Evolutionary conservation across 1,140 invertebrate species (phyloP), one percentile per base, ranked within the genome.

Genomic region (Eumeta japonica): DNA sequence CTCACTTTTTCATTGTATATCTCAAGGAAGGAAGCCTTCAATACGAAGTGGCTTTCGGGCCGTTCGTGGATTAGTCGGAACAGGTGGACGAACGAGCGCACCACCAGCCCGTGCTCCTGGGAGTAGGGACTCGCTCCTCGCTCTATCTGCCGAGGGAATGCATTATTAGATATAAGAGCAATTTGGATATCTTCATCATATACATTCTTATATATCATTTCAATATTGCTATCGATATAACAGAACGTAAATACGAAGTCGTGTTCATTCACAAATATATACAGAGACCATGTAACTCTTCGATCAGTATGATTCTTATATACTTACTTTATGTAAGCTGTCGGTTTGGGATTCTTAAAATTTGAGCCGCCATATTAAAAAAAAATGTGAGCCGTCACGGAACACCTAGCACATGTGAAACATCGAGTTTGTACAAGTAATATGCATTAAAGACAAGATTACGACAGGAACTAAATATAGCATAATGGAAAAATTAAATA

Each of bases 1-100:
- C 41, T 37, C 28, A 95, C 91, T 80, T 95, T 92, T 79, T 96
- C 93, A 61, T 96, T 96, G 68, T 96, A 96, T 39, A 96, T 94
- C 79, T 96, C 93, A 44, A 98, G 76, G 75, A 95, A 94, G 46
- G 92, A 94, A 37, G 94, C 88, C 65, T 93, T 93, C 18, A 98
- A 77, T 18, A 96, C 80, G 72, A 94, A 93, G 61, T 90, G 84
- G 36, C 82, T 80, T 31, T 89, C 84, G 16, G 84, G 81, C 43
- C 84, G 80, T 58, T 84, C 84, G 62, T 84, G 82, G 32, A 93
- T 80, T 47, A 90, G 78, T 59, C 89, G 82, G 73, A 94, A 96
- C 37, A 96, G 81, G 65, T 95, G 90, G 39, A 93, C 81, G 74
- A 96, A 95, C 0, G 91, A 89, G 12, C 91, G 83, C 50, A 92